phyloP scores from a whole-genome alignment of 2,113 vertebrate genomes.

The Aegotheles bennettii region DNA sequence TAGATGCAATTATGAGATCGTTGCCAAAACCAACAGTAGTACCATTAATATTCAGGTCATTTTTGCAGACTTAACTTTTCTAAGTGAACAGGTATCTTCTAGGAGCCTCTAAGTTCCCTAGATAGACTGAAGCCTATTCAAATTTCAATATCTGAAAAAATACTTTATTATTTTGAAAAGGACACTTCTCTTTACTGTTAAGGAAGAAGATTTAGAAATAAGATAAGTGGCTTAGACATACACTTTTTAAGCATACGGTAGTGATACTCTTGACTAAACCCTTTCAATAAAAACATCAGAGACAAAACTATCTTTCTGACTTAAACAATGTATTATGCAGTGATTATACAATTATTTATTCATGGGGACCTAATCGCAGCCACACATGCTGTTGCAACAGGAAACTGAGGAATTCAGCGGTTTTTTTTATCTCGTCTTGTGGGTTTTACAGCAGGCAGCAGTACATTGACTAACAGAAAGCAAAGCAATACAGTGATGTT shows the following conservation, averaged over 20 bases:
- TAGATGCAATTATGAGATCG: fast-evolving
- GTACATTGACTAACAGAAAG: background rate
- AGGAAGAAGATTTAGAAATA: background rate
- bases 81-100: background rate
- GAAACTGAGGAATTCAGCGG: background rate
- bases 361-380: background rate
- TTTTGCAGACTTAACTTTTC: background rate
- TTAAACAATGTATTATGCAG: background rate
- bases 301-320: background rate
- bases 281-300: background rate
- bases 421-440: background rate
- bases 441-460: background rate
- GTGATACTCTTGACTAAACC: background rate
- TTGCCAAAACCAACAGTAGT: background rate
- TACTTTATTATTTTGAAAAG: background rate
- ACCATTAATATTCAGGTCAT: background rate
- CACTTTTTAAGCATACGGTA: background rate
- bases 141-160: background rate
- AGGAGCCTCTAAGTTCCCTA: background rate
- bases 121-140: background rate
- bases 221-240: background rate
- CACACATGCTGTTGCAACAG: background rate
- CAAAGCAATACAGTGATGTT: fast-evolving
- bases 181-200: background rate
- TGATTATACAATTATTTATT: background rate